Conservation (phyloP, 2,888 invertebrate species). For the Pammene aurita region DNA sequence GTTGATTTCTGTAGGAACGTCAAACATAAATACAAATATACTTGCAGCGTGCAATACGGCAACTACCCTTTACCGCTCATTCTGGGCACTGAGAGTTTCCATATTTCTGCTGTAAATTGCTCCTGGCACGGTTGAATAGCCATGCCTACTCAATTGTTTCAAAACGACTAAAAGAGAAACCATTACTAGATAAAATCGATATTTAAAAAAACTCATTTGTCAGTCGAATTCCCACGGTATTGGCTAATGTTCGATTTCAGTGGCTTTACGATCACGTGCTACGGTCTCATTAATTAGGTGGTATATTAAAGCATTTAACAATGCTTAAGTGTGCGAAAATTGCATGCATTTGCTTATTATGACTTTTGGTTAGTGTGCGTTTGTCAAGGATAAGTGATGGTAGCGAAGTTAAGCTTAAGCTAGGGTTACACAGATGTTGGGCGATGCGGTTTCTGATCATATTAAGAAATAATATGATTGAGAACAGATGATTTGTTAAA, state of each 20-base stretch:
- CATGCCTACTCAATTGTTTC: slow-evolving; percentile 2
- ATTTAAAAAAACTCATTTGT: slow-evolving; percentile 10
- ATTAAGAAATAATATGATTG: too few relatives aligned
- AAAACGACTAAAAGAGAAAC: slow-evolving; percentile 35
- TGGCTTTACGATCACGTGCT: slow-evolving; percentile 28
- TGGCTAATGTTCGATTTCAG: slow-evolving; percentile 37
- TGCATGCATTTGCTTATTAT: slow-evolving; percentile 22
- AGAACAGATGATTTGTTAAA: too few relatives aligned
- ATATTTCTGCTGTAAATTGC: background rate
- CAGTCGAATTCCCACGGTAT: slow-evolving; percentile 32
- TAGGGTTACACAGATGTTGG: background rate
- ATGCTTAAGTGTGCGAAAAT: slow-evolving; percentile 29
- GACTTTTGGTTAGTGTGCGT: slow-evolving; percentile 16
- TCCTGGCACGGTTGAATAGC: background rate
- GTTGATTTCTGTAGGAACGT: too few relatives aligned
- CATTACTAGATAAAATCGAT: slow-evolving; percentile 11
- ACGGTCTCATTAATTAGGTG: slow-evolving; percentile 38
- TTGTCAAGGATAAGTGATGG: slow-evolving; percentile 27
- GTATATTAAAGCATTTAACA: slow-evolving; percentile 24
- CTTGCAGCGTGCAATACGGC: too few relatives aligned
- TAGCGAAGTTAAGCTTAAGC: slow-evolving; percentile 1
- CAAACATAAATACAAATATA: too few relatives aligned
- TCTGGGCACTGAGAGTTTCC: too few relatives aligned
- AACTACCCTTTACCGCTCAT: too few relatives aligned
- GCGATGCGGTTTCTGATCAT: background rate